Conservation (phyloP, 2,113 vertebrate species). For the Eptesicus fuscus region DNA sequence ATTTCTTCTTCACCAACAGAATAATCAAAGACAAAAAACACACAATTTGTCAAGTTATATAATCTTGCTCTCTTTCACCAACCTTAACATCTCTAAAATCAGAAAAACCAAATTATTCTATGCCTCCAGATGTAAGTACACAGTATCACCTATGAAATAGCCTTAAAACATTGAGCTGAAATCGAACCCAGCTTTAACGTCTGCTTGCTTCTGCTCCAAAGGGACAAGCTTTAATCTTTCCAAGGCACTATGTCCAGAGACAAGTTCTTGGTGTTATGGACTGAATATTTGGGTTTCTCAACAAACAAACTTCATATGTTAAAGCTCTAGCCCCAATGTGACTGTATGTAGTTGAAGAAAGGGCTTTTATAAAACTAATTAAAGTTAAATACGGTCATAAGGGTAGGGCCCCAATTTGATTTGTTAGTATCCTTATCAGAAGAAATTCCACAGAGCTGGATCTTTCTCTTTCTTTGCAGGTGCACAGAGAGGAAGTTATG, state of each 20-base stretch:
- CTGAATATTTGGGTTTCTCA: background rate
- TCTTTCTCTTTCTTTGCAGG: background rate
- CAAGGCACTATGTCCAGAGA: background rate
- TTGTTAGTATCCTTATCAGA: background rate
- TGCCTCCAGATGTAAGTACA: background rate
- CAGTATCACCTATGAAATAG: background rate
- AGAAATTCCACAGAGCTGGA: background rate
- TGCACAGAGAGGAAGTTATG: background rate
- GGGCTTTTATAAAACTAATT: background rate
- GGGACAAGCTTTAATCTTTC: background rate
- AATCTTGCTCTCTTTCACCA: background rate
- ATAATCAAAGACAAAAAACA: background rate
- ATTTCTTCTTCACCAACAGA: background rate
- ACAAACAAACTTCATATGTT: background rate
- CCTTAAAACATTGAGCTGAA: background rate
- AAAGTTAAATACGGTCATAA: background rate
- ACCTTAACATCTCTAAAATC: background rate
- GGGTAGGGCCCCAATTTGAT: background rate
- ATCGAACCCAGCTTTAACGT: background rate
- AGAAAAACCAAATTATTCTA: background rate
- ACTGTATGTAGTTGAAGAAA: background rate
- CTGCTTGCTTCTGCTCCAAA: background rate
- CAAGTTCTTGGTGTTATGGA: background rate
- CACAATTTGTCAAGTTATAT: background rate
- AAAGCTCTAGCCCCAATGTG: background rate